These are phyloP conservation scores for Psococerastis gibbosa DNA, from an alignment of 2,888 invertebrate genomes.

Conservation along the genomic window DNA sequence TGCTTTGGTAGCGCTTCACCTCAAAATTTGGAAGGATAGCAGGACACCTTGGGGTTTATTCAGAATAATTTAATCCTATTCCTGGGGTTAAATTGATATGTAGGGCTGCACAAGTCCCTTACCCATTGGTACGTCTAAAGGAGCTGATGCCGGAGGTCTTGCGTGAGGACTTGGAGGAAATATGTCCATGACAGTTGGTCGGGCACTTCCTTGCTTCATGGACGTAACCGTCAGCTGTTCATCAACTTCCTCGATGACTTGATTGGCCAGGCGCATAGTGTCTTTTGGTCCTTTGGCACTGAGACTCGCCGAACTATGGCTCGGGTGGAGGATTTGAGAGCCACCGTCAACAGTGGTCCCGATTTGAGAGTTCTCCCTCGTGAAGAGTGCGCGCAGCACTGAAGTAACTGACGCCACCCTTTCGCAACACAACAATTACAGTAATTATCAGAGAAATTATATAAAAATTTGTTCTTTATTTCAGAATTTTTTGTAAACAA, in stretches of 20 bases:
- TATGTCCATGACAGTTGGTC: slow-evolving; percentile 14
- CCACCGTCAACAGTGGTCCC: slow-evolving; percentile 5
- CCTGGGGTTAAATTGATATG: too few species aligned
- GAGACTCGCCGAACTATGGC: slow-evolving; percentile 16
- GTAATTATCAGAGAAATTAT: too few species aligned
- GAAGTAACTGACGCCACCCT: slow-evolving; percentile 54
- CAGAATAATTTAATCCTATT: too few species aligned
- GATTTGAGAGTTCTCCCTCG: slow-evolving; percentile 33
- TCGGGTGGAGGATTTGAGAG: too few species aligned
- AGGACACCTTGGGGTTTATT: too few species aligned
- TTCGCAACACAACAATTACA: neutral
- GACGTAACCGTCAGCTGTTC: slow-evolving; percentile 69
- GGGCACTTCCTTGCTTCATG: slow-evolving; percentile 27
- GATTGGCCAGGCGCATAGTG: slow-evolving; percentile 46
- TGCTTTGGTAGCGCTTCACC: too few species aligned
- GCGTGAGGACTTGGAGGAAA: slow-evolving; percentile 2
- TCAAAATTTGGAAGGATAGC: too few species aligned
- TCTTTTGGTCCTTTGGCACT: slow-evolving; percentile 23
- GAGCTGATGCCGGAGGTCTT: neutral
- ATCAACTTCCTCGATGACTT: slow-evolving; percentile 41
- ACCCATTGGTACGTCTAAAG: slow-evolving; percentile 5
- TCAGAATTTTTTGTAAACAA: too few species aligned
- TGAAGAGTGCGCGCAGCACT: slow-evolving; percentile 55
- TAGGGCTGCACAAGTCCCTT: too few species aligned
- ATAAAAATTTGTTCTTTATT: too few species aligned